These are phyloP conservation scores for Phengaris arion DNA, from an alignment of 2,888 invertebrate genomes.

Conservation along the genomic window DNA sequence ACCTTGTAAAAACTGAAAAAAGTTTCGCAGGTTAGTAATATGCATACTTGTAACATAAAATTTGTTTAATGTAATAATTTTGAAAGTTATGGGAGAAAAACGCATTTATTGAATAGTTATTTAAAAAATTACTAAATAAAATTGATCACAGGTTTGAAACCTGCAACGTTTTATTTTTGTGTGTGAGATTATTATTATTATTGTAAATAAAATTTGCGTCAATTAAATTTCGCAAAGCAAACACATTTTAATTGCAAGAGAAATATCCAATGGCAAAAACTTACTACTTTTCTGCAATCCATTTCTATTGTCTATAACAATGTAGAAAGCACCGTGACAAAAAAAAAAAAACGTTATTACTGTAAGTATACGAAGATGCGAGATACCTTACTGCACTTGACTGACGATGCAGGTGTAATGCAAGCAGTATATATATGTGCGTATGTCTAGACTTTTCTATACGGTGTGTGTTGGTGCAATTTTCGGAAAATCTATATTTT, in stretches of 20 bases:
- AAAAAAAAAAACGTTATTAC: constrained; percentile 50
- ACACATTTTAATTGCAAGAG: background rate
- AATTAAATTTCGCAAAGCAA: constrained; percentile 27
- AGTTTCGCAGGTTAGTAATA: too few relatives aligned
- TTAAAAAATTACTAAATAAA: too few relatives aligned
- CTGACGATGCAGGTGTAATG: constrained; percentile 20
- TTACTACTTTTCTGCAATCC: constrained; percentile 68
- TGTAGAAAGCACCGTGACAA: constrained; percentile 63
- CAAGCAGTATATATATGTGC: constrained; percentile 24
- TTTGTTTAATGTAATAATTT: too few relatives aligned
- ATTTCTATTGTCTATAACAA: constrained; percentile 60
- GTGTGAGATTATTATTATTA: background rate
- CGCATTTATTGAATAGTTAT: too few relatives aligned
- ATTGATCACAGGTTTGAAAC: too few relatives aligned
- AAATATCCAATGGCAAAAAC: constrained; percentile 46
- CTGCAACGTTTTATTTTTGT: too few relatives aligned
- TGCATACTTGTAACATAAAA: too few relatives aligned
- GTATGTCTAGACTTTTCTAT: constrained; percentile 24
- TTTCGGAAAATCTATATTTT: background rate
- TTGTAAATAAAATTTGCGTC: background rate
- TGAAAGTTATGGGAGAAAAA: too few relatives aligned
- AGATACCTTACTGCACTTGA: constrained; percentile 27
- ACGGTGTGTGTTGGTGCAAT: background rate
- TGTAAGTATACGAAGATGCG: constrained; percentile 43
- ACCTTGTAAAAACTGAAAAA: too few relatives aligned